These are phyloP conservation scores for Andrena flavipes DNA, from an alignment of 2,888 invertebrate species.

Conservation along the genomic window DNA sequence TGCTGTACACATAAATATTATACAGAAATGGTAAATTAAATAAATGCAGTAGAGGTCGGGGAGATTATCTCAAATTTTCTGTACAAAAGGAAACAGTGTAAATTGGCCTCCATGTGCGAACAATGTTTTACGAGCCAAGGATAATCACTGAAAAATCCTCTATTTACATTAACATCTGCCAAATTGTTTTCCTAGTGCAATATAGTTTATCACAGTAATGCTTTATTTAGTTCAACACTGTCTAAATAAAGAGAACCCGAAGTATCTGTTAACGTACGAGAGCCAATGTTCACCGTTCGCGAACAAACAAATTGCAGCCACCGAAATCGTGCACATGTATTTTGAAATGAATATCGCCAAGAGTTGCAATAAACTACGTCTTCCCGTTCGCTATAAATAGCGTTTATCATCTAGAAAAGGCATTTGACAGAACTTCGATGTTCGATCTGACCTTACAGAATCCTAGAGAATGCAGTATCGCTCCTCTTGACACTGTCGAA, in stretches of 20 bases:
- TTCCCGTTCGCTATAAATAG: background rate
- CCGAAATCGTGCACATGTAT: slow-evolving; percentile 33
- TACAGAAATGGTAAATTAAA: slow-evolving; percentile 33
- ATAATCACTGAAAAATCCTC: slow-evolving; percentile 31
- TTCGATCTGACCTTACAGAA: slow-evolving; percentile 26
- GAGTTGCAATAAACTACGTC: slow-evolving; percentile 8
- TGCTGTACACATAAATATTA: slow-evolving; percentile 30
- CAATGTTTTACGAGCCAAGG: background rate
- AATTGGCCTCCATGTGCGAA: background rate
- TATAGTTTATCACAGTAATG: slow-evolving; percentile 54
- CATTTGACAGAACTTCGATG: slow-evolving; percentile 18
- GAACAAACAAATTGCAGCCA: slow-evolving; percentile 11
- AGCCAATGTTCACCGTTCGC: background rate
- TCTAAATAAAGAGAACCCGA: slow-evolving; percentile 5
- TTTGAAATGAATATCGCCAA: slow-evolving; percentile 1
- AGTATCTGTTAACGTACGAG: background rate
- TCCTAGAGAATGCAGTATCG: slow-evolving; percentile 33
- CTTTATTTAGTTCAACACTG: slow-evolving; percentile 23
- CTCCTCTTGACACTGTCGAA: slow-evolving; percentile 8
- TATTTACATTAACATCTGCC: slow-evolving; percentile 59
- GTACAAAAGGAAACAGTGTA: slow-evolving; percentile 5
- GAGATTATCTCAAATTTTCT: background rate
- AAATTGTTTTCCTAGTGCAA: slow-evolving; percentile 23
- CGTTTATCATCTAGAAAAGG: slow-evolving; percentile 14
- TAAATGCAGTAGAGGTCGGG: slow-evolving; percentile 42